These are phyloP conservation scores for Cinclus mexicanus DNA, from an alignment of 2,113 vertebrate species.

Conservation along the genomic window DNA sequence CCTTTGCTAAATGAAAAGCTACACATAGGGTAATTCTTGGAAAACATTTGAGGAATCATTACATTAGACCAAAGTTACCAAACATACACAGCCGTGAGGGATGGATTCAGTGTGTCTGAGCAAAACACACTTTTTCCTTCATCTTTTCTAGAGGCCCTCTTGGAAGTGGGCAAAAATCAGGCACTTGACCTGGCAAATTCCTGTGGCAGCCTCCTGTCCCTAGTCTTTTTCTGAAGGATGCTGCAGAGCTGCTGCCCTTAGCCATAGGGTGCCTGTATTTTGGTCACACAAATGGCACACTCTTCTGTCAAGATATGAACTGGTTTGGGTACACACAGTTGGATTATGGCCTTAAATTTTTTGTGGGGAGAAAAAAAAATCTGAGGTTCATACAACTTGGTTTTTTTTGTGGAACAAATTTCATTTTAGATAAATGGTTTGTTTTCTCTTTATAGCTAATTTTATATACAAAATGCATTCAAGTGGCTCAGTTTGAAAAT, in stretches of 20 bases:
- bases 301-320: not conserved
- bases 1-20: not conserved
- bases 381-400: fast-evolving
- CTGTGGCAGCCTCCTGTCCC: not conserved
- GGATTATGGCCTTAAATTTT: not conserved
- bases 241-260: not conserved
- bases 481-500: not conserved
- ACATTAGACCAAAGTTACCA: not conserved
- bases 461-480: not conserved
- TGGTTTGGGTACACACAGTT: not conserved
- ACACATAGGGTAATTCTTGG: not conserved
- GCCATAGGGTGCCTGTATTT: not conserved
- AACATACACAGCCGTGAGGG: not conserved
- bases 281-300: not conserved
- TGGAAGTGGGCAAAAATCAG: not conserved
- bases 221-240: not conserved
- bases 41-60: not conserved
- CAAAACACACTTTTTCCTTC: not conserved
- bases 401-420: not conserved
- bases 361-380: not conserved
- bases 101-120: not conserved
- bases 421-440: not conserved
- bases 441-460: not conserved
- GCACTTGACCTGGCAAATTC: not conserved
- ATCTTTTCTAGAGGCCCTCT: not conserved